Base-by-base conservation (phyloP, 2,113 vertebrate genomes). In the Sclerurus mexicanus region DNA sequence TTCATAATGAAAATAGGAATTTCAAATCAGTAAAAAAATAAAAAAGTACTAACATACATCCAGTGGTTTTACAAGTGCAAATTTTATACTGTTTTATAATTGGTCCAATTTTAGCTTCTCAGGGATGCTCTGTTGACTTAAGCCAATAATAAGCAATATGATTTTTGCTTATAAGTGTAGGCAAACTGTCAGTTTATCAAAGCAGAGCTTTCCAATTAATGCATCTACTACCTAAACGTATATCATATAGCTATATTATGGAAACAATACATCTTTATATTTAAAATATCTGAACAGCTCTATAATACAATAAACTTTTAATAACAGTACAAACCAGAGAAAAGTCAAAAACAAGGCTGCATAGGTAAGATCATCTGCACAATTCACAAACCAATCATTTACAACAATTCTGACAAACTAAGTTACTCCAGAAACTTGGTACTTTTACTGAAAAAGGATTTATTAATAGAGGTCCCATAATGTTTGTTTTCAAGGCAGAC, bases 271-370 rank as follows among this genome's bases (percentile, higher is more conserved):
- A 98, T 97, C 98, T 98, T 98, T 98, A 97, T 98, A 98, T 97
- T 98, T 98, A 98, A 98, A 98, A 98, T 98, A 99, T 99, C 97
- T 98, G 96, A 98, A 99, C 98, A 98, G 98, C 97, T 99, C 98
- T 99, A 99, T 99, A 97, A 98, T 99, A 99, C 98, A 99, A 98
- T 98, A 99, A 98, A 98, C 98, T 98, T 98, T 98, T 98, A 98
- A 98, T 98, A 98, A 98, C 98, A 98, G 98, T 98, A 98, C 97
- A 99, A 99, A 98, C 96, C 97, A 97, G 96, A 96, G 94, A 97
- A 98, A 96, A 98, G 98, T 98, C 98, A 98, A 98, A 99, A 98
- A 98, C 98, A 98, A 98, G 98, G 98, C 99, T 99, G 99, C 99
- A 99, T 99, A 99, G 99, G 98, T 99, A 98, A 95, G 98, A 98